A percentile compares a stretch with the other conserved stretches of the same genome.
Evolutionary conservation across 2,797 vertebrate genomes (phyloP).

Genomic region (Octomys mimax): DNA sequence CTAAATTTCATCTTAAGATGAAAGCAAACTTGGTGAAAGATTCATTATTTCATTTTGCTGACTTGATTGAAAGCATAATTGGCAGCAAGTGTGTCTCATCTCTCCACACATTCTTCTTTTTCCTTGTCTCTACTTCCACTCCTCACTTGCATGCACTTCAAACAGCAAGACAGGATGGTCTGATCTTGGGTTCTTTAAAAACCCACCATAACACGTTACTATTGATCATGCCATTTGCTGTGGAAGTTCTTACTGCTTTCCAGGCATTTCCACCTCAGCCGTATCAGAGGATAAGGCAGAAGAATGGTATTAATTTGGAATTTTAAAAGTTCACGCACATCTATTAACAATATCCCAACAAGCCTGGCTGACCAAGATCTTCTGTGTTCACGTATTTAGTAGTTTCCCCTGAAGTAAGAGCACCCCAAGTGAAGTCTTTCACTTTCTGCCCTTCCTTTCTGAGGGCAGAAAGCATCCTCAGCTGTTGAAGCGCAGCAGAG

Average conservation of each 20-base stretch:
- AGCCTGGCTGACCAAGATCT: background rate
- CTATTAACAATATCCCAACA: background rate
- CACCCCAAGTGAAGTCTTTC: background rate
- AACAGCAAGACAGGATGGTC: background rate
- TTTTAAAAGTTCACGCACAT: constrained; percentile 2
- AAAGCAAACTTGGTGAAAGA: constrained; percentile 56
- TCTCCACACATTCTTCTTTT: constrained; percentile 48
- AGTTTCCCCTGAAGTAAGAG: background rate
- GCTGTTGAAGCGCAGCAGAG: background rate
- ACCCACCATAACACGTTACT: background rate
- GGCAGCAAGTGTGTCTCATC: constrained; percentile 67
- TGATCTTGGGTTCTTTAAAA: constrained; percentile 65
- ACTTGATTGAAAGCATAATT: constrained; percentile 63
- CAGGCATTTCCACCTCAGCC: constrained; percentile 72
- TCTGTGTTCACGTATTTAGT: background rate
- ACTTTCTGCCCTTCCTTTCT: too few relatives aligned
- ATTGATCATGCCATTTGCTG: background rate
- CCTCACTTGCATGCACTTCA: background rate
- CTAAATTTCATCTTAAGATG: constrained; percentile 63
- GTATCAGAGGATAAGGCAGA: background rate
- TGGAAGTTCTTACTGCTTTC: background rate
- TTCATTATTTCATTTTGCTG: constrained; percentile 63
- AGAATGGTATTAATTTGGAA: background rate
- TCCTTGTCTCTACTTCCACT: background rate
- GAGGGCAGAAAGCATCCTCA: background rate